Percentiles rank a stretch among this genome's conserved stretches.
phyloP scores from a whole-genome alignment of 2,797 vertebrate genomes.

The Arremon aurantiirostris region DNA sequence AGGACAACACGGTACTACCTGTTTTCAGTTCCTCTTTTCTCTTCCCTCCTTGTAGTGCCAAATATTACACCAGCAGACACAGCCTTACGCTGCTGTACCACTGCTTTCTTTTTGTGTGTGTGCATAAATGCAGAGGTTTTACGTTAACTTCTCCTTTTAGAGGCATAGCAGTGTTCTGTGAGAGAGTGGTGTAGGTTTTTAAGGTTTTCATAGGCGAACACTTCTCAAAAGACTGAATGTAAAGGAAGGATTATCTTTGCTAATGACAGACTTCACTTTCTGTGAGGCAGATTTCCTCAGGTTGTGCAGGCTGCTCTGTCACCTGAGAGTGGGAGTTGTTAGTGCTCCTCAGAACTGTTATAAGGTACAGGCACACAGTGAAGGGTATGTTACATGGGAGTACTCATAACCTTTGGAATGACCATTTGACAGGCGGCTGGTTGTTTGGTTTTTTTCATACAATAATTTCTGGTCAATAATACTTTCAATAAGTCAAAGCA shows the following conservation, averaged over 20 bases:
- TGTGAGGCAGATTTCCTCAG: background rate
- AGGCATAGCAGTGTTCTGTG: rapidly evolving
- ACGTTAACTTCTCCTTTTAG: background rate
- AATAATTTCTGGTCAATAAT: background rate
- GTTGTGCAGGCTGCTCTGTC: background rate
- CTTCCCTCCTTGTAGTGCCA: background rate
- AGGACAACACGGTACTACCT: background rate
- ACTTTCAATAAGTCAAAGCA: background rate
- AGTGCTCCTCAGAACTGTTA: background rate
- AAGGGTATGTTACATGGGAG: background rate
- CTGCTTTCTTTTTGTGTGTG: background rate
- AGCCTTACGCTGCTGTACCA: background rate
- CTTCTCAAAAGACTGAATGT: background rate
- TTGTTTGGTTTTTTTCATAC: background rate
- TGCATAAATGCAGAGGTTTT: background rate
- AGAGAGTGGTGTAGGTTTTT: background rate
- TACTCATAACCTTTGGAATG: background rate
- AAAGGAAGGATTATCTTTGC: background rate
- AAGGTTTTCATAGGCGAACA: background rate
- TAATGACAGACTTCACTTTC: background rate
- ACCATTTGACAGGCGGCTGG: background rate
- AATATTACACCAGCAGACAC: background rate
- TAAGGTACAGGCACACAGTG: background rate
- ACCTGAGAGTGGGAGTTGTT: background rate
- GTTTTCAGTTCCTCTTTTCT: background rate